These are phyloP conservation scores for Lissonota sp. DNA, from an alignment of 2,888 invertebrate species.

Conservation along the genomic window DNA sequence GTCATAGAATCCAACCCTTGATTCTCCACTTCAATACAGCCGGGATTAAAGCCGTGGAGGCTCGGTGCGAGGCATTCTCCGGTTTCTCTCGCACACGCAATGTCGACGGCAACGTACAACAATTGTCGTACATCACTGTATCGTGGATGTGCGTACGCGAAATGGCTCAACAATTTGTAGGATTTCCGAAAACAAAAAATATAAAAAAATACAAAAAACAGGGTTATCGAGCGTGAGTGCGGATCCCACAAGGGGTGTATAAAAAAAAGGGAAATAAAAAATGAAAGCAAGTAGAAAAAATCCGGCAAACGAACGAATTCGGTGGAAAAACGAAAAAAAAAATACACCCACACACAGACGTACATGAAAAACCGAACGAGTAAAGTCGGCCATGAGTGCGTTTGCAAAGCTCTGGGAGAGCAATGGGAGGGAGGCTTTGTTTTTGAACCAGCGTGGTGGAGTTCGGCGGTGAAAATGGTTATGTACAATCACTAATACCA, in stretches of 20 bases:
- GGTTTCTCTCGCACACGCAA: slow-evolving; percentile 38
- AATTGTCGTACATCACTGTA: slow-evolving; percentile 33
- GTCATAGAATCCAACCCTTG: slow-evolving; percentile 1
- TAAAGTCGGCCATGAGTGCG: slow-evolving; percentile 17
- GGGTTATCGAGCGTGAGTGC: slow-evolving; percentile 43
- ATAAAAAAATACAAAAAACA: slow-evolving; percentile 45
- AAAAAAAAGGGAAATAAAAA: slow-evolving; percentile 34
- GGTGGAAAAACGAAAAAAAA: slow-evolving; percentile 12
- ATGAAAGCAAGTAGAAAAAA: slow-evolving; percentile 11
- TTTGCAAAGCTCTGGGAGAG: slow-evolving; percentile 16
- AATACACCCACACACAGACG: not conserved
- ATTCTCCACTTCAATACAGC: slow-evolving; percentile 19
- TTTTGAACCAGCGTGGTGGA: slow-evolving; percentile 18
- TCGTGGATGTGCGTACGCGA: slow-evolving; percentile 32
- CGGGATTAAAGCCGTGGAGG: slow-evolving; percentile 12
- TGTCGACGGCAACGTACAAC: slow-evolving; percentile 53
- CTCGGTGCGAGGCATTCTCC: slow-evolving; percentile 11
- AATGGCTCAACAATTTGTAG: slow-evolving; percentile 63
- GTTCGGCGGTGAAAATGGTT: slow-evolving; percentile 27
- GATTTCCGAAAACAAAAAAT: slow-evolving; percentile 42
- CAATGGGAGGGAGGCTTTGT: slow-evolving; percentile 17
- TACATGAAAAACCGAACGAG: not conserved
- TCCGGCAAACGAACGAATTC: slow-evolving; percentile 7
- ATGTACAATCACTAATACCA: slow-evolving; percentile 37
- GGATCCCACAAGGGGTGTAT: slow-evolving; percentile 29